Percentiles rank a stretch among this genome's conserved stretches.
These are phyloP conservation scores for Elgaria multicarinata DNA, from an alignment of 2,113 vertebrate species.

Conservation along the genomic window DNA sequence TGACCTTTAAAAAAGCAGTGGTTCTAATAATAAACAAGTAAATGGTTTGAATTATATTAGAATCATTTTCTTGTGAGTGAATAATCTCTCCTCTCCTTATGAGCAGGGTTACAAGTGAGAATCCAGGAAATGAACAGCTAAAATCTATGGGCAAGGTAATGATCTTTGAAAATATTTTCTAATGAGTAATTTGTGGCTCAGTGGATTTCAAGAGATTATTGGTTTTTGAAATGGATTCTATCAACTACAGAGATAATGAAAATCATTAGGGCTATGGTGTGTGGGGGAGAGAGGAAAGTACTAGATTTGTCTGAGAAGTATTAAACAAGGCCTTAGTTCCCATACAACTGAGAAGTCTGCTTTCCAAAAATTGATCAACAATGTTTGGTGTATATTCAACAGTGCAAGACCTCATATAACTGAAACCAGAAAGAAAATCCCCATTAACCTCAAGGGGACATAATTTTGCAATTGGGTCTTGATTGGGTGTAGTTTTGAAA, in stretches of 20 bases:
- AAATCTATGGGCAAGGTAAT: conserved; percentile 84
- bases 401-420: conserved; percentile 40
- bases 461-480: conserved; percentile 48
- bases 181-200: conserved; percentile 85
- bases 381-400: conserved; percentile 24
- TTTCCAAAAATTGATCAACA: conserved; percentile 61
- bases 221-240: conserved; percentile 83
- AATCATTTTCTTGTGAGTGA: conserved; percentile 60
- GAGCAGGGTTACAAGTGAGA: conserved; percentile 50
- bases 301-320: conserved; percentile 69
- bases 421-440: conserved; percentile 35
- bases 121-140: conserved; percentile 74
- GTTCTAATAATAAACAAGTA: conserved; percentile 57
- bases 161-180: conserved; percentile 84
- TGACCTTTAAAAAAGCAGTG: conserved; percentile 61
- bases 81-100: conserved; percentile 57
- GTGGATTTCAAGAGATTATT: conserved; percentile 85
- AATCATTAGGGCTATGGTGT: conserved; percentile 76
- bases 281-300: conserved; percentile 73
- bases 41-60: conserved; percentile 54
- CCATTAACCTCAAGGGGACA: conserved; percentile 31
- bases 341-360: conserved; percentile 60
- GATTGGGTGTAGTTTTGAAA: conserved; percentile 16
- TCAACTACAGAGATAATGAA: conserved; percentile 83
- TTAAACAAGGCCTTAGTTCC: conserved; percentile 63